These are phyloP conservation scores for Anguilla marmorata DNA, from an alignment of 2,797 vertebrate genomes.

Conservation along the genomic window DNA sequence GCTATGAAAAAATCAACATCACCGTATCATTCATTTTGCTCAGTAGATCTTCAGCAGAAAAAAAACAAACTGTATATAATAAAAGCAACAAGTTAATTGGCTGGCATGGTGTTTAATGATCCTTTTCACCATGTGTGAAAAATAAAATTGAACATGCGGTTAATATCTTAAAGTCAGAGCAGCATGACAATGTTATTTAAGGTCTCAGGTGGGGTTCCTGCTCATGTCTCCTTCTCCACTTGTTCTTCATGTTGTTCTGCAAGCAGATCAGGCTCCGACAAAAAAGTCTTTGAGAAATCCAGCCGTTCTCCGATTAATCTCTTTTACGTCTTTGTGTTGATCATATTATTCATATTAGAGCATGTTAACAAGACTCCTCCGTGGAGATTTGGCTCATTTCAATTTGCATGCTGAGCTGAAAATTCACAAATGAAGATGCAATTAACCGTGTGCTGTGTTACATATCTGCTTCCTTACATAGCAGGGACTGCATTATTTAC, in stretches of 20 bases:
- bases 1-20: background rate
- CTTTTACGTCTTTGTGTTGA: slow-evolving; percentile 41
- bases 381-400: slow-evolving; percentile 16
- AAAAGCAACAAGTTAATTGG: slow-evolving; percentile 26
- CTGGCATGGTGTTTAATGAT: slow-evolving; percentile 28
- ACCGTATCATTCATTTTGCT: background rate
- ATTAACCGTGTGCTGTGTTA: background rate
- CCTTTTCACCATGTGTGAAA: slow-evolving; percentile 8
- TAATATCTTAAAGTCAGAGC: slow-evolving; percentile 57
- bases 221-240: slow-evolving; percentile 52
- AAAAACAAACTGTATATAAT: background rate
- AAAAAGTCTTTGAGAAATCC: slow-evolving; percentile 44
- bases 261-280: slow-evolving; percentile 55
- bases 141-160: slow-evolving; percentile 63
- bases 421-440: slow-evolving; percentile 7
- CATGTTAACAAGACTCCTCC: slow-evolving; percentile 43
- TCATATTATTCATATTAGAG: slow-evolving; percentile 33
- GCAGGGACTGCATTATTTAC: background rate
- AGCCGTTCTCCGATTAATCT: slow-evolving; percentile 28
- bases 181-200: slow-evolving; percentile 51
- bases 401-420: slow-evolving; percentile 19
- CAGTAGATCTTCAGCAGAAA: background rate
- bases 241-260: slow-evolving; percentile 48
- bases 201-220: slow-evolving; percentile 62
- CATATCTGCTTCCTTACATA: background rate